phyloP scores from a whole-genome alignment of 2,113 vertebrate genomes.

The Tylochromis polylepis region DNA sequence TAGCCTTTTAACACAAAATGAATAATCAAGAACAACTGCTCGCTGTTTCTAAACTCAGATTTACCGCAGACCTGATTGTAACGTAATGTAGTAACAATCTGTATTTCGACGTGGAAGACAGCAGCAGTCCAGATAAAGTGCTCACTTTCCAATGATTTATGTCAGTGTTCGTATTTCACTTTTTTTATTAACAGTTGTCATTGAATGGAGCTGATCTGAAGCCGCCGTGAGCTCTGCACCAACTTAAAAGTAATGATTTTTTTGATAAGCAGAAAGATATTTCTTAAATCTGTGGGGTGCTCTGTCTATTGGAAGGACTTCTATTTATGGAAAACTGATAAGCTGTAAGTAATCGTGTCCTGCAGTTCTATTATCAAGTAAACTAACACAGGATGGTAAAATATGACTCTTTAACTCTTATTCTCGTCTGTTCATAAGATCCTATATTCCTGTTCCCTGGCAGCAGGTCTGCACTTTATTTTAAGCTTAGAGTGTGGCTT shows the following conservation, averaged over 20 bases:
- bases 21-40: neutral
- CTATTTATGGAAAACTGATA: neutral
- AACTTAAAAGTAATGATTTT: neutral
- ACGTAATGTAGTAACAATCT: neutral
- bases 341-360: neutral
- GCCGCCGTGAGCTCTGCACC: neutral
- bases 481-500: neutral
- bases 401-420: neutral
- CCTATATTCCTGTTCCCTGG: neutral
- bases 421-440: neutral
- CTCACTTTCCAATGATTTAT: neutral
- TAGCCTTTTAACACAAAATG: neutral
- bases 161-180: neutral
- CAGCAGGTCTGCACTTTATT: neutral
- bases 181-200: neutral
- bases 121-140: neutral
- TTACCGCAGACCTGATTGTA: neutral
- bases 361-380: neutral
- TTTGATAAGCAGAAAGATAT: neutral
- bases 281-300: neutral
- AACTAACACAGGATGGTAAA: neutral
- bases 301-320: neutral
- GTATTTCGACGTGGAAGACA: neutral
- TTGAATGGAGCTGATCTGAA: neutral
- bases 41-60: neutral